These are phyloP conservation scores for Cynaeus angustus DNA, from an alignment of 2,888 invertebrate species.

Conservation along the genomic window DNA sequence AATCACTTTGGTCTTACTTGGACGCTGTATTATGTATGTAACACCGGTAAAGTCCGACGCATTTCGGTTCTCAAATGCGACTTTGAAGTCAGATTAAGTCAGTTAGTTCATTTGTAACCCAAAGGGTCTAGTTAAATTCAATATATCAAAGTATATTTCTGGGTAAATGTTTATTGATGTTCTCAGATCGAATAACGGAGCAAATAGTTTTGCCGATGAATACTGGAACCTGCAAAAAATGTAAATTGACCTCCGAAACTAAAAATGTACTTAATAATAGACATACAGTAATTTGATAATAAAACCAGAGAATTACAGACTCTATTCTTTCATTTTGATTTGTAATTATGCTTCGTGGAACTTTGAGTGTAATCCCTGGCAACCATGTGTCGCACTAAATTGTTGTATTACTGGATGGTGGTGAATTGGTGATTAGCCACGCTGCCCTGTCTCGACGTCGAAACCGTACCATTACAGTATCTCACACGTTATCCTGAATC, in stretches of 20 bases:
- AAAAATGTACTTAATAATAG: no score
- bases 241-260: no score
- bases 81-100: constrained; percentile 37
- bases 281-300: no score
- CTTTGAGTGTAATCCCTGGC: constrained; percentile 58
- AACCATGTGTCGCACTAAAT: constrained; percentile 43
- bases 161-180: constrained; percentile 24
- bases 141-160: constrained; percentile 13
- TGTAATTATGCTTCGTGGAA: neutral
- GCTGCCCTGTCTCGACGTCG: constrained; percentile 20
- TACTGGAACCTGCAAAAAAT: no score
- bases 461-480: constrained; percentile 34
- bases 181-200: no score
- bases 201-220: no score
- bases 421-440: constrained; percentile 26
- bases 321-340: neutral
- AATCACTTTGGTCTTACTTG: constrained; percentile 9
- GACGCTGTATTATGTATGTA: constrained; percentile 22
- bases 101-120: constrained; percentile 31
- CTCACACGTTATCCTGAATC: constrained; percentile 59
- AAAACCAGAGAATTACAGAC: no score
- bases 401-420: constrained; percentile 11
- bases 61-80: constrained; percentile 19
- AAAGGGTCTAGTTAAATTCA: constrained; percentile 20
- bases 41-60: constrained; percentile 20